Conservation (phyloP, 2,113 vertebrate genomes). For the Xiphias gladius region DNA sequence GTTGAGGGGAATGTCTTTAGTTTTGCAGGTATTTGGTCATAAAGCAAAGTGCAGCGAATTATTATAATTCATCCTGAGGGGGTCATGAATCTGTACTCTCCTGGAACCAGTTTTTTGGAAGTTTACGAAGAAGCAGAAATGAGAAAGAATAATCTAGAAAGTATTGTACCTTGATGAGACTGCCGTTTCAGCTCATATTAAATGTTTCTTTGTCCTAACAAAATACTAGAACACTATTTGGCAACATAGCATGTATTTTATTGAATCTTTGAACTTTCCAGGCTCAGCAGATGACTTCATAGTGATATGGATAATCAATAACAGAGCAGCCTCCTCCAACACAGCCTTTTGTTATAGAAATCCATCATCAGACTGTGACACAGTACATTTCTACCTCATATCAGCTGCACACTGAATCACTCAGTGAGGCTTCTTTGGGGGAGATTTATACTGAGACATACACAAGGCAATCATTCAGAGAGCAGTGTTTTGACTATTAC, state of each 20-base stretch:
- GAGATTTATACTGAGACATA: slow-evolving; percentile 57
- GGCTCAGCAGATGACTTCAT: slow-evolving; percentile 33
- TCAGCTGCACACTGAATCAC: slow-evolving; percentile 57
- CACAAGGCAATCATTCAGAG: slow-evolving; percentile 53
- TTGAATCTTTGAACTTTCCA: slow-evolving; percentile 13
- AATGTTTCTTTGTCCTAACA: slow-evolving; percentile 2
- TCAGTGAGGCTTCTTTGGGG: slow-evolving; percentile 48
- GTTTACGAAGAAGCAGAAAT: background rate
- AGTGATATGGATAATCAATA: slow-evolving; percentile 69
- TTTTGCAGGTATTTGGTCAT: too few relatives aligned
- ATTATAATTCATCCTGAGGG: too few relatives aligned
- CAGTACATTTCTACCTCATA: slow-evolving; percentile 37
- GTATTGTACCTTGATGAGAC: background rate
- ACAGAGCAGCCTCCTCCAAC: slow-evolving; percentile 48
- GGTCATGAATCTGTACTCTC: too few relatives aligned
- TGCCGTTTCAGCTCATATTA: background rate
- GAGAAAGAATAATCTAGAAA: background rate
- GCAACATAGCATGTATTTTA: slow-evolving; percentile 10
- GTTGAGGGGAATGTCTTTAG: too few relatives aligned
- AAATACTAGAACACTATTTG: slow-evolving; percentile 22
- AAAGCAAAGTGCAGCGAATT: too few relatives aligned
- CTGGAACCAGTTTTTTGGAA: too few relatives aligned
- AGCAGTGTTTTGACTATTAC: slow-evolving; percentile 51
- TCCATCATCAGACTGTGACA: slow-evolving; percentile 57
- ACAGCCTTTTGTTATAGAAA: slow-evolving; percentile 46